Base-by-base conservation (phyloP, 2,888 invertebrate species). In the Athetis lepigone region DNA sequence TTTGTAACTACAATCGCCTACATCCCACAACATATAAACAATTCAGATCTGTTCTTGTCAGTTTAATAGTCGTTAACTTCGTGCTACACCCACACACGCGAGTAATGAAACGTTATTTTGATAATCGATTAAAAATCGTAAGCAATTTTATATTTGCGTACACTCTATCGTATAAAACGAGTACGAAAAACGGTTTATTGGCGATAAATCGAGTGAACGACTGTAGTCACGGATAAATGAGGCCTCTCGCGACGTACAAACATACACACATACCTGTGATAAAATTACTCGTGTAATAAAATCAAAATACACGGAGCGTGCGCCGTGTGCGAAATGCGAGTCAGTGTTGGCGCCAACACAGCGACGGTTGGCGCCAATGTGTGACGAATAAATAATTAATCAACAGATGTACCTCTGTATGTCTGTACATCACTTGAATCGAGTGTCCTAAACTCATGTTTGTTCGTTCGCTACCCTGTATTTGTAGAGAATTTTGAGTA, bases 151-250 rank as follows among this genome's bases (percentile, higher is more conserved):
- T 73, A 74, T 71, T 79, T 80, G 72, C 70, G 79, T 77, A 78
- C 76, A 37, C 72, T 58, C 46, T 13, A 70, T 69, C 21, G 58
- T 58, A 64, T 79, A 77, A 80, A 82, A 80, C 77, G 75, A 80
- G 79, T 78, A 76, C 78, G 77, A 81, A 78, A 85, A 81, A 68
- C 77, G 77, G 80, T 88, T 88, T 85, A 88, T 85, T 83, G 81
- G 71, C 82, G 75, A 87, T 87, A 88, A 86, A 88, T 88, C 79
- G 80, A 69, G 50, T 70, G 70, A 79, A 85, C 83, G 82, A 72
- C 70, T 68, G 65, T 75, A 75, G 77, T 68, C 77, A 75, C 64
- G 80, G 63, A 64, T 61, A 83, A 68, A 80, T 65, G 75, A 81
- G 82, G 79, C 80, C 81, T 78, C 77, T 77, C 69, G 77, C 63